Evolutionary conservation across 2,888 invertebrate species (phyloP), one percentile per base, ranked within the genome.

Genomic region (Xylophagus ater): DNA sequence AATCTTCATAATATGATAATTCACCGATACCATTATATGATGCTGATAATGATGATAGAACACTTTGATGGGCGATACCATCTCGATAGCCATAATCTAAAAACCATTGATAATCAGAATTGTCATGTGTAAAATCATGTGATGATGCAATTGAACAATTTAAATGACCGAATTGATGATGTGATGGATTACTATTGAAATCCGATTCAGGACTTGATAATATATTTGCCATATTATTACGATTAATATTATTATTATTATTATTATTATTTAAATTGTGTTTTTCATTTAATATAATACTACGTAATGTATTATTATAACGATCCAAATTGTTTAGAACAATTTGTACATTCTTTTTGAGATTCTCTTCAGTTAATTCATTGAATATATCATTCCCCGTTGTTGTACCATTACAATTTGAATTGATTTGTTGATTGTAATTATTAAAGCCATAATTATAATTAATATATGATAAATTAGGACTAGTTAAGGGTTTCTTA

Each of bases 31-130:
- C 80, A 57, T 81, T 81, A 60, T 86, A 85, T 4, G 83, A 82
- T 52, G 81, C 81, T 41, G 84, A 83, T 51, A 86, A 71, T 37
- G 85, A 85, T 45, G 82, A 81, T 46, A 87, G 69, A 42, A 87
- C 81, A 61, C 86, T 85, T 61, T 85, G 81, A 61, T 81, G 83
- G 59, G 76, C 72, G 37, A 73, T 69, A 50, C 81, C 76, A 73
- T 86, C 86, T 69, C 85, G 76, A 63, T 84, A 86, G 60, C 85
- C 85, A 58, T 86, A 87, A 65, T 87, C 87, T 54, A 85, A 75
- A 66, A 86, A 86, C 88, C 88, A 88, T 65, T 88, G 84, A 63
- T 88, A 88, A 55, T 88, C 88, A 54, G 84, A 84, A 71, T 86
- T 87, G 67, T 88, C 88, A 67, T 81, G 81, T 51, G 80, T 73